Evolutionary conservation across 2,113 vertebrate genomes (phyloP).

Genomic region (Trogon surrucura): DNA sequence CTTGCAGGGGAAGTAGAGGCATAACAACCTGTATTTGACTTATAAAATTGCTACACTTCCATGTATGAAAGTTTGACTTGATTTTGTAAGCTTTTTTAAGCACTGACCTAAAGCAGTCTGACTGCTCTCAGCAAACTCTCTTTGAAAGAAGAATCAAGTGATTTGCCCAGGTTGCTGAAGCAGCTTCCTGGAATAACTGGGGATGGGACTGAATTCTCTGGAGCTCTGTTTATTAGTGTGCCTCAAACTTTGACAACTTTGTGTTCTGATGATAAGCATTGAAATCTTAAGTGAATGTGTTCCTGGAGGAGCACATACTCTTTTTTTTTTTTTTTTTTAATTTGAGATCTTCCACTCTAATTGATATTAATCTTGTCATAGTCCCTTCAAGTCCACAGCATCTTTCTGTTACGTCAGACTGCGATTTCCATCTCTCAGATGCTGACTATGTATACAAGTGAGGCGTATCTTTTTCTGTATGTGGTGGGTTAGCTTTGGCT

Average conservation of each 20-base stretch:
- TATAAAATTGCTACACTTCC: neutral
- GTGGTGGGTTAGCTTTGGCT: neutral
- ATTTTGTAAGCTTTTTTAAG: neutral
- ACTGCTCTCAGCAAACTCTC: neutral
- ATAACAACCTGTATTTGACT: neutral
- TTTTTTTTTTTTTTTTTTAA: neutral
- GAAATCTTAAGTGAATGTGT: neutral
- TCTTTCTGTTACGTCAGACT: neutral
- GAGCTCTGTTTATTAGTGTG: neutral
- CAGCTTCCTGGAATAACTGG: neutral
- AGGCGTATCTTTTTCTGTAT: neutral
- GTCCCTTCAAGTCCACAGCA: neutral
- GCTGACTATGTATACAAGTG: neutral
- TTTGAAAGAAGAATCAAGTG: neutral
- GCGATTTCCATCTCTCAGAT: neutral
- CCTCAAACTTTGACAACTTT: neutral
- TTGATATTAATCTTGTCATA: neutral
- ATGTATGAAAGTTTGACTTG: neutral
- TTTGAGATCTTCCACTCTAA: too few relatives aligned
- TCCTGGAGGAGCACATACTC: neutral
- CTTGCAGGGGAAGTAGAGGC: constrained; percentile 5
- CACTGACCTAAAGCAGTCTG: neutral
- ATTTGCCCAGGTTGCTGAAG: neutral
- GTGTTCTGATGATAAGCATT: neutral
- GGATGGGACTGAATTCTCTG: neutral